Conservation (phyloP, 2,797 vertebrate species). For the Microchirus variegatus region DNA sequence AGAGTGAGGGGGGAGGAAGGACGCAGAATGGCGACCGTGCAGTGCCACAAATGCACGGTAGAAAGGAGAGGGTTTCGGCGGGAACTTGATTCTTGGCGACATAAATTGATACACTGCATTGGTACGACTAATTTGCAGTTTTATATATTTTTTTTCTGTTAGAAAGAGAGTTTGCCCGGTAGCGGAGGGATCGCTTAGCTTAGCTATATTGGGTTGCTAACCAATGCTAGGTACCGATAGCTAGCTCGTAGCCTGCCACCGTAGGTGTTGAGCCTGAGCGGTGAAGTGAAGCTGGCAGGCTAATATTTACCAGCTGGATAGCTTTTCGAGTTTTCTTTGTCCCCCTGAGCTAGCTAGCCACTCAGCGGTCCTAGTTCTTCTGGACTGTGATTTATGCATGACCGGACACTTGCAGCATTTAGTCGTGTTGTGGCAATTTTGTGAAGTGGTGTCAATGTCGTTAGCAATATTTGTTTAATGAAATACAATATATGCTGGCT, state of each 20-base stretch:
- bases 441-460: not conserved
- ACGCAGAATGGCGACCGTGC: slow-evolving; percentile 96
- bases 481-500: slow-evolving; percentile 10
- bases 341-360: slow-evolving; percentile 27
- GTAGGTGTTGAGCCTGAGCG: slow-evolving; percentile 40
- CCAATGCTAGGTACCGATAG: slow-evolving; percentile 41
- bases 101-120: slow-evolving; percentile 95
- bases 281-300: slow-evolving; percentile 39
- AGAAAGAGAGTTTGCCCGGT: slow-evolving; percentile 5
- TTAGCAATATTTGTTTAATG: slow-evolving; percentile 28
- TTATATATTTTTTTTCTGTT: slow-evolving; percentile 33
- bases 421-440: not conserved
- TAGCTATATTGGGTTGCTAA: slow-evolving; percentile 37
- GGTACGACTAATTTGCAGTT: slow-evolving; percentile 82
- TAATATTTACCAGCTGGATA: slow-evolving; percentile 65
- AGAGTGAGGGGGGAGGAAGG: slow-evolving; percentile 70
- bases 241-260: slow-evolving; percentile 40
- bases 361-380: slow-evolving; percentile 2
- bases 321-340: slow-evolving; percentile 65
- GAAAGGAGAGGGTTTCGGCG: slow-evolving; percentile 96
- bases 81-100: slow-evolving; percentile 97
- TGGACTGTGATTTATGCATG: accelerated
- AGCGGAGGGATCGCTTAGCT: slow-evolving; percentile 6
- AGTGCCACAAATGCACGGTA: slow-evolving; percentile 94
- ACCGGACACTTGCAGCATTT: not conserved